phyloP scores from a whole-genome alignment of 2,888 invertebrate genomes.

The Cordilura impudica region DNA sequence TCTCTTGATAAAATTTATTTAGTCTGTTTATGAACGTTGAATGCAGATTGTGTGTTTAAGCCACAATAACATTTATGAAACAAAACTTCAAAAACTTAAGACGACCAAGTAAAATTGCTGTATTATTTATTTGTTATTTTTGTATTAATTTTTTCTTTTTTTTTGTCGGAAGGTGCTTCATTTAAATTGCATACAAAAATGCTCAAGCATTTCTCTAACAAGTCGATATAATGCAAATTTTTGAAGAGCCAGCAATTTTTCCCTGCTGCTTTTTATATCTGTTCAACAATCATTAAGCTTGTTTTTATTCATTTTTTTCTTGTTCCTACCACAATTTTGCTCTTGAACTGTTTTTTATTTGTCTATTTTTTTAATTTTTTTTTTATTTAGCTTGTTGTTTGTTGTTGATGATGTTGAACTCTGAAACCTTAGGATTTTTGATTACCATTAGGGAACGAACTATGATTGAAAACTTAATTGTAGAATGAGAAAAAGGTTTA shows the following conservation, averaged over 20 bases:
- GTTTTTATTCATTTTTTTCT: neutral
- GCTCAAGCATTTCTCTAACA: neutral
- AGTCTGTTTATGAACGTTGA: neutral
- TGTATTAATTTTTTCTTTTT: neutral
- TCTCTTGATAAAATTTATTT: too few relatives aligned
- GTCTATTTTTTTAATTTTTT: neutral
- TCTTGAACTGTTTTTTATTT: slow-evolving; percentile 1
- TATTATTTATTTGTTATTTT: neutral
- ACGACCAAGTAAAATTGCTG: neutral
- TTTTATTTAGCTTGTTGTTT: neutral
- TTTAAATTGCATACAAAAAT: slow-evolving; percentile 22
- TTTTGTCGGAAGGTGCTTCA: slow-evolving; percentile 5
- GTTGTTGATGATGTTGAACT: slow-evolving; percentile 27
- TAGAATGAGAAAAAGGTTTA: neutral
- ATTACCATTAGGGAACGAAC: slow-evolving; percentile 14
- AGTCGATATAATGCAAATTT: slow-evolving; percentile 31
- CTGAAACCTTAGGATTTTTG: neutral
- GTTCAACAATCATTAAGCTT: slow-evolving; percentile 14
- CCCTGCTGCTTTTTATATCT: neutral
- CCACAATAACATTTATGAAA: neutral
- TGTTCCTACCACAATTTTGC: neutral
- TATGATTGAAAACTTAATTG: neutral
- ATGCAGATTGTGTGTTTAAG: neutral
- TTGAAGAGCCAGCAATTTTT: slow-evolving; percentile 16
- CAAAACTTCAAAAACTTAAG: neutral